Conservation (phyloP, 1,140 invertebrate genomes). For the Euschistus heros region DNA sequence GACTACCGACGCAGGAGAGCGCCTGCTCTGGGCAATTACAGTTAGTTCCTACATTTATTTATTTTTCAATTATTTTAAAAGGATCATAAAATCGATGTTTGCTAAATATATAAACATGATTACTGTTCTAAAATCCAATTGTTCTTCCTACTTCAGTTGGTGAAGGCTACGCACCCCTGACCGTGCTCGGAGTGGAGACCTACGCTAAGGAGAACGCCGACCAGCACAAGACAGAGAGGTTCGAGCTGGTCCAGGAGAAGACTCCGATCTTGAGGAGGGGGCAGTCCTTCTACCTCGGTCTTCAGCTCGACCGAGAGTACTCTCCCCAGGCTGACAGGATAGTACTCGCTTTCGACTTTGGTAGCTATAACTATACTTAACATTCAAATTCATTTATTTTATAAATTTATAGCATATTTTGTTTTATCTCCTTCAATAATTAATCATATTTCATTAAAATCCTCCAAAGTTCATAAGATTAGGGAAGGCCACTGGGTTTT, state of each 20-base stretch:
- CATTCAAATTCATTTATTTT: too few relatives aligned
- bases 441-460: too few relatives aligned
- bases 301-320: conserved; percentile 45
- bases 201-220: conserved; percentile 43
- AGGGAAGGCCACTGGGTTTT: too few relatives aligned
- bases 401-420: too few relatives aligned
- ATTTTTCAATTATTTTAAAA: too few relatives aligned
- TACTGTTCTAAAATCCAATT: too few relatives aligned
- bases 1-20: conserved; percentile 2
- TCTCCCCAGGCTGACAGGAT: conserved; percentile 44
- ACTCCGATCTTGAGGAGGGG: conserved; percentile 51
- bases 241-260: conserved; percentile 46
- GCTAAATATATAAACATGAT: too few relatives aligned
- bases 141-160: neutral
- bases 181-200: neutral
- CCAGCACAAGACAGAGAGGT: conserved; percentile 50
- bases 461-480: too few relatives aligned
- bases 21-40: neutral
- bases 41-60: neutral
- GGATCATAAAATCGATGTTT: too few relatives aligned
- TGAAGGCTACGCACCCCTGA: neutral
- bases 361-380: conserved; percentile 35
- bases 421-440: too few relatives aligned
- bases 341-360: conserved; percentile 47
- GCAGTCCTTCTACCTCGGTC: conserved; percentile 45